Evolutionary conservation across 2,888 invertebrate genomes (phyloP).

Genomic region (Micropterix aruncella): DNA sequence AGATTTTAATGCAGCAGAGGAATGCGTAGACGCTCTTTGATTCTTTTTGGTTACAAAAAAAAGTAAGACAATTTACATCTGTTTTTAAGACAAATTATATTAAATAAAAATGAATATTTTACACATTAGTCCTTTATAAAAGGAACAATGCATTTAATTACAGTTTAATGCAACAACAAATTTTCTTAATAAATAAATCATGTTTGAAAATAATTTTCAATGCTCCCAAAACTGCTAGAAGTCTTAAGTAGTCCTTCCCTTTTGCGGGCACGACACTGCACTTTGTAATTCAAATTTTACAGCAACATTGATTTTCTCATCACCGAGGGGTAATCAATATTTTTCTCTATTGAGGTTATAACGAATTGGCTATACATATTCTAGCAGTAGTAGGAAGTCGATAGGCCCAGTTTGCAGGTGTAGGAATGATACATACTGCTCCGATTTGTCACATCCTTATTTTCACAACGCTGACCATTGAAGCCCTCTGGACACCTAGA

Average conservation of each 20-base stretch:
- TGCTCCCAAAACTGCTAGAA: not conserved
- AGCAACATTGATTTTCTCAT: no score
- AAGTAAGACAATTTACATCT: not conserved
- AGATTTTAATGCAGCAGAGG: not conserved
- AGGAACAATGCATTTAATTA: not conserved
- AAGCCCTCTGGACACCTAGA: slow-evolving; percentile 69
- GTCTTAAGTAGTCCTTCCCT: not conserved
- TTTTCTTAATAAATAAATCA: not conserved
- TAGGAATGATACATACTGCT: slow-evolving; percentile 71
- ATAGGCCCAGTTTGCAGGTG: slow-evolving; percentile 67
- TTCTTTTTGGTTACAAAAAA: not conserved
- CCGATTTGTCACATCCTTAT: slow-evolving; percentile 58
- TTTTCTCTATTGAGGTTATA: not conserved
- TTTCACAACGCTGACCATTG: slow-evolving; percentile 67
- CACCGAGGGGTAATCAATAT: not conserved
- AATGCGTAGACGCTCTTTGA: not conserved
- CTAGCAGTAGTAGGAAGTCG: slow-evolving; percentile 66
- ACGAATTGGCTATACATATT: slow-evolving; percentile 16
- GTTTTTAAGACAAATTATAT: not conserved
- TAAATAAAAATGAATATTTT: not conserved
- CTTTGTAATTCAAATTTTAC: not conserved
- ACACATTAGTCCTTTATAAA: not conserved
- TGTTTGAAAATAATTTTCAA: not conserved
- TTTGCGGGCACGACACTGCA: not conserved
- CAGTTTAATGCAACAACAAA: not conserved